These are phyloP conservation scores for Phyllostomus discolor DNA, from an alignment of 2,113 vertebrate genomes.

Conservation along the genomic window DNA sequence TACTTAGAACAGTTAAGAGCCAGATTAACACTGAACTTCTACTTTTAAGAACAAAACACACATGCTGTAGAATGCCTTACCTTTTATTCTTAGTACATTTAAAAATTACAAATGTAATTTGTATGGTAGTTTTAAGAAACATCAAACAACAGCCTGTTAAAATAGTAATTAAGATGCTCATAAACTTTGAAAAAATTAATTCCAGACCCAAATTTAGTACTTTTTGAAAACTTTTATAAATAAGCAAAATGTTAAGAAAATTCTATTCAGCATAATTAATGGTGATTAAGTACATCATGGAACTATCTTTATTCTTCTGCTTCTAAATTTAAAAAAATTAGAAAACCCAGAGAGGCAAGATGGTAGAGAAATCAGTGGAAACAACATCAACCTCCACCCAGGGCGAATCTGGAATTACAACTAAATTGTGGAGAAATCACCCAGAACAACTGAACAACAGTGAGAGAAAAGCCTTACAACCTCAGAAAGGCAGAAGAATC, in stretches of 20 bases:
- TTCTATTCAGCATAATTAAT: background rate
- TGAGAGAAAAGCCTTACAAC: too few relatives aligned
- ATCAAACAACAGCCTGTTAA: background rate
- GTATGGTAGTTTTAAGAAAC: background rate
- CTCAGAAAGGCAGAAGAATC: too few relatives aligned
- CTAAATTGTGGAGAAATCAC: too few relatives aligned
- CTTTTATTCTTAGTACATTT: background rate
- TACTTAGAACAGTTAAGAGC: background rate
- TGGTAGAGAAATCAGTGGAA: too few relatives aligned
- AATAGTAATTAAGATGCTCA: background rate
- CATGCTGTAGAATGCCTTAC: background rate
- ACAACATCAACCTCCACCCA: too few relatives aligned
- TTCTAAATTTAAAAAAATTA: background rate
- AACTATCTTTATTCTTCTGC: background rate
- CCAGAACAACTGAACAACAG: too few relatives aligned
- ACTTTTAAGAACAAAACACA: background rate
- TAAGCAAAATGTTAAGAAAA: background rate
- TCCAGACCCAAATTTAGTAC: background rate
- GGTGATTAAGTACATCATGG: background rate
- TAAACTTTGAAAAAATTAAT: slow-evolving; percentile 10
- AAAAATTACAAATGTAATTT: background rate
- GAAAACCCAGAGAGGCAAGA: background rate
- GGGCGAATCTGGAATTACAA: too few relatives aligned
- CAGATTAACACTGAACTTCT: background rate
- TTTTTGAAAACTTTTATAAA: background rate